Percentiles rank a stretch among this genome's conserved stretches.
Conservation (phyloP, 2,113 vertebrate species). For the Platysternon megacephalum region DNA sequence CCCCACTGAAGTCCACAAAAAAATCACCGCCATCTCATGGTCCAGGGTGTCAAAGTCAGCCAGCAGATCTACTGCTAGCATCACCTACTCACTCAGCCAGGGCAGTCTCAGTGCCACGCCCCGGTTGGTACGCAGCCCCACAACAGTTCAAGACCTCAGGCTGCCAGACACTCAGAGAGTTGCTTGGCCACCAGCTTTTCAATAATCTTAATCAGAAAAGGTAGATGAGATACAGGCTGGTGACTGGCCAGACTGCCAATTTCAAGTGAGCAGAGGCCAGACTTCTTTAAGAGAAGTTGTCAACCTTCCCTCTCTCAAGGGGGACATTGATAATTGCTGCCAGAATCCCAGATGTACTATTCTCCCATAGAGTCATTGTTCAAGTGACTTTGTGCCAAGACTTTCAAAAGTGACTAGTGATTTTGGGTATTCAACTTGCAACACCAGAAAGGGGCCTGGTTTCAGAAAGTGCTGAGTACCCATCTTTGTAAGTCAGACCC, state of each 20-base stretch:
- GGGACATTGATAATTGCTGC: neutral
- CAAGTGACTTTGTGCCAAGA: neutral
- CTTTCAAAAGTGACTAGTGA: neutral
- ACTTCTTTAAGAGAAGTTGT: neutral
- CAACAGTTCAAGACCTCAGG: neutral
- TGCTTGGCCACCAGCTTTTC: rapidly evolving
- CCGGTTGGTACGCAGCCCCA: neutral
- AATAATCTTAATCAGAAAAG: neutral
- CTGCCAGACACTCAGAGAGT: rapidly evolving
- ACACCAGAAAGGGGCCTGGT: neutral
- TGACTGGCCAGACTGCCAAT: rapidly evolving
- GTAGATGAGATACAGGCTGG: rapidly evolving
- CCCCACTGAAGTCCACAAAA: neutral
- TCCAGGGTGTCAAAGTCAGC: neutral
- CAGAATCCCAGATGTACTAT: neutral
- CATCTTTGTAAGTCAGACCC: neutral
- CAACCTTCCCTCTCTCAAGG: neutral
- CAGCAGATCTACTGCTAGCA: neutral
- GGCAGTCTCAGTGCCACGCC: neutral
- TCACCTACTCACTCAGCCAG: too few species aligned
- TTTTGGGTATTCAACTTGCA: neutral
- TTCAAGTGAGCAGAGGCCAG: neutral
- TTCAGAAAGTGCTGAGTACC: neutral
- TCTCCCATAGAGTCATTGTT: neutral
- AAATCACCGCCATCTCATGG: neutral